Evolutionary conservation across 2,888 invertebrate genomes (phyloP).

Genomic region (Taphrorychus bicolor): DNA sequence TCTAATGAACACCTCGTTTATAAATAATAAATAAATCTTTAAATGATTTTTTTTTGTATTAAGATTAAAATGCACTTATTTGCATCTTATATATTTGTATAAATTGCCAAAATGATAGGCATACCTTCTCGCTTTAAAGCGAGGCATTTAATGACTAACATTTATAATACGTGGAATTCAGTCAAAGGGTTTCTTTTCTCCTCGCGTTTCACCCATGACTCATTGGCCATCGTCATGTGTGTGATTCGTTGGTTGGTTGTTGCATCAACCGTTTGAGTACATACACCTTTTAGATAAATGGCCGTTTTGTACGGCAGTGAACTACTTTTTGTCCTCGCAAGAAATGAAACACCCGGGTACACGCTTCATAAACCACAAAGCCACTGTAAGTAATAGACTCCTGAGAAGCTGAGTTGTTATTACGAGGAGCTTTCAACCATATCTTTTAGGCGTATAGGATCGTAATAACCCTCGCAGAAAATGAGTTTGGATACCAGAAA

Average conservation of each 20-base stretch:
- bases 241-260: too few species aligned
- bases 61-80: too few species aligned
- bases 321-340: slow-evolving; percentile 1
- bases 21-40: too few species aligned
- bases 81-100: too few species aligned
- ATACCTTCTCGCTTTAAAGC: background rate
- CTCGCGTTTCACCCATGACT: background rate
- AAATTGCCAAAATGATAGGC: background rate
- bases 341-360: slow-evolving; percentile 1
- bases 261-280: too few species aligned
- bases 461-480: background rate
- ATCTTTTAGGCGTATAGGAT: background rate
- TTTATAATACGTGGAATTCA: background rate
- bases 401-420: background rate
- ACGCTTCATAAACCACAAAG: slow-evolving; percentile 3
- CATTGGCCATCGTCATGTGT: background rate
- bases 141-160: background rate
- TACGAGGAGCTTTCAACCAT: background rate
- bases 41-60: too few species aligned
- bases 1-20: too few species aligned
- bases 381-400: slow-evolving; percentile 7
- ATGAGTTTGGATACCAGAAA: background rate
- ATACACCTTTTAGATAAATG: background rate
- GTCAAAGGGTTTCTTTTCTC: background rate
- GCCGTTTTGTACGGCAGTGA: background rate